Percentiles rank a stretch among this genome's conserved stretches.
Evolutionary conservation across 2,888 invertebrate species (phyloP).

Genomic region (Eristalis tenax): DNA sequence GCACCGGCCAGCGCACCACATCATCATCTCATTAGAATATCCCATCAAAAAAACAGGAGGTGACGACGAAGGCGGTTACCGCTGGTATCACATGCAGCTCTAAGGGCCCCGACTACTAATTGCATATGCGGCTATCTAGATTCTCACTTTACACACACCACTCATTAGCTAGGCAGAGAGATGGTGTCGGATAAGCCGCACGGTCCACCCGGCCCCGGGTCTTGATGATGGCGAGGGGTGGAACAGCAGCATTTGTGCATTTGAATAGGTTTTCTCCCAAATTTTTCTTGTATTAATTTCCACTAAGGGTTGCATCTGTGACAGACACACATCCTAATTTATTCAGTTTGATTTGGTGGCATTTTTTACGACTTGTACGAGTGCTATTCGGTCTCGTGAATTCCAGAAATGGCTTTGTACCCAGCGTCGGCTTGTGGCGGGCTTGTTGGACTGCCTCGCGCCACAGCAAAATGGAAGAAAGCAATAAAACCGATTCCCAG

Average conservation of each 20-base stretch:
- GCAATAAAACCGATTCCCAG: slow-evolving; percentile 42
- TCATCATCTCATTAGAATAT: slow-evolving; percentile 61
- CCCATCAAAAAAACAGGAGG: slow-evolving; percentile 50
- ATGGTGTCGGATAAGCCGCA: slow-evolving; percentile 56
- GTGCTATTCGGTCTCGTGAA: slow-evolving; percentile 3
- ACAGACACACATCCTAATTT: slow-evolving; percentile 30
- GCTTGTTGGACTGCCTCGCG: slow-evolving; percentile 3
- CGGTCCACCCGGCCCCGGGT: background rate
- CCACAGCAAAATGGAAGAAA: slow-evolving; percentile 14
- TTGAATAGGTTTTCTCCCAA: slow-evolving; percentile 42
- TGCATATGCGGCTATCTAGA: slow-evolving; percentile 50
- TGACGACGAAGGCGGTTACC: slow-evolving; percentile 61
- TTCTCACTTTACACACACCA: slow-evolving; percentile 38
- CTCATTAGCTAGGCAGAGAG: slow-evolving; percentile 36
- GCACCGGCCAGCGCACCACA: slow-evolving; percentile 40
- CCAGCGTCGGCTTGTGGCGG: too few relatives aligned
- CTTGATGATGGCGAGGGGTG: slow-evolving; percentile 17
- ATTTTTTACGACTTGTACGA: slow-evolving; percentile 28
- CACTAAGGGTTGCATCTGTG: slow-evolving; percentile 31
- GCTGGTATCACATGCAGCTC: slow-evolving; percentile 37
- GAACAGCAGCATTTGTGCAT: background rate
- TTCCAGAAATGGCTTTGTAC: background rate
- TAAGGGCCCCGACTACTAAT: slow-evolving; percentile 42
- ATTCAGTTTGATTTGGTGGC: slow-evolving; percentile 39
- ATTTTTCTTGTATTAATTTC: slow-evolving; percentile 34